A percentile compares a stretch with the other conserved stretches of the same genome.
Conservation (phyloP, 2,797 vertebrate genomes). For the Siniperca scherzeri region DNA sequence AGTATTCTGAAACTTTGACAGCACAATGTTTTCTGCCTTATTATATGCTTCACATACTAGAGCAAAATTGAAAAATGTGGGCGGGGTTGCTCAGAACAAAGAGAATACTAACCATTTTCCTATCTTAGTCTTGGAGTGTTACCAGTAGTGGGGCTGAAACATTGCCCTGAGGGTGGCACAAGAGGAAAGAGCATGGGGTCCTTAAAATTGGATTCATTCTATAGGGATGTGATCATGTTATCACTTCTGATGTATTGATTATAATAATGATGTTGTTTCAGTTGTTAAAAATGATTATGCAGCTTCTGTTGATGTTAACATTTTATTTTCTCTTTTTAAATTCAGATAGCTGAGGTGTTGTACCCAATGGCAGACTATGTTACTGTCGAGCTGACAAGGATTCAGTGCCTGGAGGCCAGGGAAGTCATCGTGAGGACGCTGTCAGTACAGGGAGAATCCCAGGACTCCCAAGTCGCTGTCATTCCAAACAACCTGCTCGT, state of each 20-base stretch:
- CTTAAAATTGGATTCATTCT: background rate
- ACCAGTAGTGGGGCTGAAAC: background rate
- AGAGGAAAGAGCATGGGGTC: background rate
- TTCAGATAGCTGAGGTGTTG: slow-evolving; percentile 94
- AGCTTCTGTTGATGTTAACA: background rate
- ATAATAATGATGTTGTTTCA: background rate
- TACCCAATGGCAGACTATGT: slow-evolving; percentile 91
- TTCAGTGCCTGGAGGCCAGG: slow-evolving; percentile 91
- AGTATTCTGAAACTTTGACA: background rate
- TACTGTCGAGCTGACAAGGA: slow-evolving; percentile 88
- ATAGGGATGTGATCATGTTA: background rate
- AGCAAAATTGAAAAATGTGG: background rate
- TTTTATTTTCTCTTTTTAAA: background rate
- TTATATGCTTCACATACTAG: background rate
- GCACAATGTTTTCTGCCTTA: background rate
- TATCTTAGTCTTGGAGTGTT: background rate
- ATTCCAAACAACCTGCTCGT: slow-evolving; percentile 94
- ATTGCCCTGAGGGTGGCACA: background rate
- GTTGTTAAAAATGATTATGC: slow-evolving; percentile 1
- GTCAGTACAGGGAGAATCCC: slow-evolving; percentile 94
- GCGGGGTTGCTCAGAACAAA: background rate
- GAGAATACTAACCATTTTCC: background rate
- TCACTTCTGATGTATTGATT: background rate
- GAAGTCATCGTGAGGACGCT: slow-evolving; percentile 94
- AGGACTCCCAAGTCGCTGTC: slow-evolving; percentile 89